Evolutionary conservation across 1,140 invertebrate genomes (phyloP).

Genomic region (Monomorium pharaonis): DNA sequence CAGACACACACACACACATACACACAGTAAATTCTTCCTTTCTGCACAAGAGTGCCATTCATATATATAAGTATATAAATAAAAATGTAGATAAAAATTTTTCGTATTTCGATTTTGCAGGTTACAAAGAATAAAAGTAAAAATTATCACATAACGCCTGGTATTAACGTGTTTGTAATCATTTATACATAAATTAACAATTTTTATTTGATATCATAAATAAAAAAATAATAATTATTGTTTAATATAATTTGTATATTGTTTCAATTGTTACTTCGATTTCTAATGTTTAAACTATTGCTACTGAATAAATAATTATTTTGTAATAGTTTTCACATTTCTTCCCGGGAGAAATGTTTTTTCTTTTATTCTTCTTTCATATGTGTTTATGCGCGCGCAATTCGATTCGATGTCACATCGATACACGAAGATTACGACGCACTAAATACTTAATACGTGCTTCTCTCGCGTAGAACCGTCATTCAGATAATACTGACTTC

Average conservation of each 20-base stretch:
- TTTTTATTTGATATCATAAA: no score
- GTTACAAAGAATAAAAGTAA: not conserved
- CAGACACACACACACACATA: no score
- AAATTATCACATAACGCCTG: not conserved
- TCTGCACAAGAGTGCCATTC: conserved; percentile 5
- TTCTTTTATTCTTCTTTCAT: not conserved
- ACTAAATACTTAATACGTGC: conserved; percentile 22
- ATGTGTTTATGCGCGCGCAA: not conserved
- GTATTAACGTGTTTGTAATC: no score
- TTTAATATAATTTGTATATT: no score
- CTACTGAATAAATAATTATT: not conserved
- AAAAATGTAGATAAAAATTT: conserved; percentile 27
- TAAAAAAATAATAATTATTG: no score
- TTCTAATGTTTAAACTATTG: not conserved
- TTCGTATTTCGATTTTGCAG: not conserved
- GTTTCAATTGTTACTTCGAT: no score
- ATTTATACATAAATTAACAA: no score
- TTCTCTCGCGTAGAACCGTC: not conserved
- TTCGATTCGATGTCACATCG: not conserved
- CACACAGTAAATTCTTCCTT: conserved; percentile 13
- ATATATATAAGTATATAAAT: not conserved
- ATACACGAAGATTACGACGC: not conserved
- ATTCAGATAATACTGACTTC: conserved; percentile 8
- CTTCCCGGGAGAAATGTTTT: not conserved
- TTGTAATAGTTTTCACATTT: not conserved